Conservation (phyloP, 2,113 vertebrate species). For the Atlantisia rogersi region DNA sequence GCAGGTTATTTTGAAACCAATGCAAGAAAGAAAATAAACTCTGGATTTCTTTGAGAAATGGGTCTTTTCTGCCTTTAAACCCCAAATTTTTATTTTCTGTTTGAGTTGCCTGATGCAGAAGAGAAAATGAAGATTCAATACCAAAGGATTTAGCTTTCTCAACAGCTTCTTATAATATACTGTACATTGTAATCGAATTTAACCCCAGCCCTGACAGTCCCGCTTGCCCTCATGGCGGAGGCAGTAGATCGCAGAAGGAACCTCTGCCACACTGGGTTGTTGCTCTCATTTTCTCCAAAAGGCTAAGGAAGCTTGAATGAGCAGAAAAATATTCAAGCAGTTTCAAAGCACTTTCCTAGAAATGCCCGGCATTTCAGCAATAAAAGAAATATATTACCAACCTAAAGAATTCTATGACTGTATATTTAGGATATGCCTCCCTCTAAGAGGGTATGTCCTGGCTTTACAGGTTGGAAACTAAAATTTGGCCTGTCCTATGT, state of each 20-base stretch:
- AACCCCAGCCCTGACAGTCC: background rate
- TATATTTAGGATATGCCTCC: background rate
- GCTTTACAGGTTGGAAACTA: background rate
- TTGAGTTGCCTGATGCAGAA: background rate
- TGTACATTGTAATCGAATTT: background rate
- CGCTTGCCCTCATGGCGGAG: background rate
- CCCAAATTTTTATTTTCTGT: background rate
- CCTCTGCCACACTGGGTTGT: background rate
- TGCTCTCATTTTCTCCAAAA: background rate
- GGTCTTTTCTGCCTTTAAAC: background rate
- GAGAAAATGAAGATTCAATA: background rate
- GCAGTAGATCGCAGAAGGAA: background rate
- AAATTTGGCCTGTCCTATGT: background rate
- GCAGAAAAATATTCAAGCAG: background rate
- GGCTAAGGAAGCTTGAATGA: background rate
- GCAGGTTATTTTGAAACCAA: conserved; percentile 56
- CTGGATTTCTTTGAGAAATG: background rate
- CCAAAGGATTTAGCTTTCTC: background rate
- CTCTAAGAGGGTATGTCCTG: background rate
- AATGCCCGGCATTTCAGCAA: background rate
- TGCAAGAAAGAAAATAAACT: background rate
- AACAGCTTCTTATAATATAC: background rate
- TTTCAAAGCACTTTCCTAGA: background rate
- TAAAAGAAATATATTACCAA: background rate
- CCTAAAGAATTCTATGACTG: no score